Evolutionary conservation across 92 coral and sea anemone species (phyloP).

Genomic region (Bergia puertoricense): DNA sequence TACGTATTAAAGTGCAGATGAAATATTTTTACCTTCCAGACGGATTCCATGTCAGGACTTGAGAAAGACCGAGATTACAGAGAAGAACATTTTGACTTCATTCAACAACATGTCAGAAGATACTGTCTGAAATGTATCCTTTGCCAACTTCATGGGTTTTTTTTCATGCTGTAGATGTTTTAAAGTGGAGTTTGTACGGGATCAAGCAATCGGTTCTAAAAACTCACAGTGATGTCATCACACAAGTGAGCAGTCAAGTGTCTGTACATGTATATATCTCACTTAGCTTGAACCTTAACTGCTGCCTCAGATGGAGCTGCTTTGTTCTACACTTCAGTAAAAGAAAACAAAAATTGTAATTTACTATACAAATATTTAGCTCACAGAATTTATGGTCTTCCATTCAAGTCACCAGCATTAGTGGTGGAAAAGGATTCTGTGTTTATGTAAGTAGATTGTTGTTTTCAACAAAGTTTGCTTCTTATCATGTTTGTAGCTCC

Average conservation of each 20-base stretch:
- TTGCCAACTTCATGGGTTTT: not conserved
- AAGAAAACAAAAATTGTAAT: conserved; percentile 96
- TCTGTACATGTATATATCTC: not conserved
- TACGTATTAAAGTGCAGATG: not conserved
- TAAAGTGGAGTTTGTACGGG: too few relatives aligned
- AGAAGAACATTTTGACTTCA: conserved; percentile 98
- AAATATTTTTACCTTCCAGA: conserved; percentile 56
- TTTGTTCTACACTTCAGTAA: conserved; percentile 94
- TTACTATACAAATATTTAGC: conserved; percentile 86
- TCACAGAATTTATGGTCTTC: conserved; percentile 95
- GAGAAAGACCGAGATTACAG: conserved; percentile 96
- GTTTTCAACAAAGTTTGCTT: not conserved
- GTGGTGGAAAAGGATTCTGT: conserved; percentile 97
- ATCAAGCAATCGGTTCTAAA: too few relatives aligned
- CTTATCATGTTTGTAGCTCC: not conserved
- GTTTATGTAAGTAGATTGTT: conserved; percentile 82
- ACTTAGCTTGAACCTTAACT: conserved; percentile 51
- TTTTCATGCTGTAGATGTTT: too few relatives aligned
- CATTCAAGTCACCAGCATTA: conserved; percentile 89
- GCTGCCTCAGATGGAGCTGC: conserved; percentile 87
- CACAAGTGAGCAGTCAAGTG: too few relatives aligned
- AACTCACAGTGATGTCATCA: not conserved
- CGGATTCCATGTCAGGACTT: conserved; percentile 86
- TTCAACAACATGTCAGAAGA: conserved; percentile 96
- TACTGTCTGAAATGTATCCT: conserved; percentile 98